Base-by-base conservation (phyloP, 2,113 vertebrate species). In the Laticauda colubrina region DNA sequence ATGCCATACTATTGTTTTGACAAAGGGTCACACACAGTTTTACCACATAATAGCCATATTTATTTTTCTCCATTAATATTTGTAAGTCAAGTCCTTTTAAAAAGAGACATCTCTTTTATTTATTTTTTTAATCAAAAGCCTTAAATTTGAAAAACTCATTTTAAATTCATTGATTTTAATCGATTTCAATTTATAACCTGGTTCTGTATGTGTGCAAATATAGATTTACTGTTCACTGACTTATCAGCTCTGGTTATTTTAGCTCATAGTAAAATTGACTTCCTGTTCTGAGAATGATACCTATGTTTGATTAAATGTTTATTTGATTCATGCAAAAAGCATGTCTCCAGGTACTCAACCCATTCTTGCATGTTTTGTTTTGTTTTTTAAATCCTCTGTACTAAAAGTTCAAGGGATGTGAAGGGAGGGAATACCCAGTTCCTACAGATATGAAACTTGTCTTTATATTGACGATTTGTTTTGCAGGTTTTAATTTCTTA, bases 271-370 rank as follows among this genome's bases (percentile, higher is more conserved):
- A 18, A 56, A 92, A 48, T 21, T 81, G 53, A 20, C 53, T 48
- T 81, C 23, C 59, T 89, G 23, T 55, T 81, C 34, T n/a, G 24
- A 20, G 29, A 92, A 48, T 18, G 15, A 59, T 69, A 11, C 20
- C 8, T 43, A 39, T 7, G 24, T 45, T 88, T 54, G 29, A 29
- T 81, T 18, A 92, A 87, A 39, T 81, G 34, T 61, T 81, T 51
- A 26, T 61, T 87, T 88, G 61, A 92, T 57, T 92, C 64, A 92
- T 89, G 10, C 34, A 81, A 89, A 43, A 92, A 85, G 9, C 81
- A 85, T 92, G 81, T 92, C 91, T 92, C 56, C 87, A 55, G 24
- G 2, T 14, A 43, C 87, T 87, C 39, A 89, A 57, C 53, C 87
- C 87, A 57, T 57, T 85, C 39, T 64, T 87, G n/a, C 14, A 85